A percentile compares a stretch with the other conserved stretches of the same genome.
phyloP scores from a whole-genome alignment of 2,888 invertebrate genomes.

The Cetonia aurata region DNA sequence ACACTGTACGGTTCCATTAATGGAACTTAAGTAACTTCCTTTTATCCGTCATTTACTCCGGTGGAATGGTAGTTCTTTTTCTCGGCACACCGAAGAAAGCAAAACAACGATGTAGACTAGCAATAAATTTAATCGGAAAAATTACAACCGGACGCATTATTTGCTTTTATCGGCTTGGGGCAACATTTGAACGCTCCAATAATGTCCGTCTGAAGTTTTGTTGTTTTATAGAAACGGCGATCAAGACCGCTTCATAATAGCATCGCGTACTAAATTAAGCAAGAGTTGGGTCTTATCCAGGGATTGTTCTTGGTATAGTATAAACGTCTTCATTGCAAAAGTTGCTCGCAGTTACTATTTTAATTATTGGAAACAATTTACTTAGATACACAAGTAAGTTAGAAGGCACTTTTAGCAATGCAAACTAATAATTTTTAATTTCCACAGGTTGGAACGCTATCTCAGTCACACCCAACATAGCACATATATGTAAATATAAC shows the following conservation, averaged over 20 bases:
- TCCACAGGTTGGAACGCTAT: no score
- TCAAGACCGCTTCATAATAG: conserved; percentile 27
- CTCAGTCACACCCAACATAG: no score
- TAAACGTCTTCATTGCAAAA: not conserved
- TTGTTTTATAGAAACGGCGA: conserved; percentile 13
- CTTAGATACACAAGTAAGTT: no score
- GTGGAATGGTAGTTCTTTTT: not conserved
- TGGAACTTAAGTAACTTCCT: not conserved
- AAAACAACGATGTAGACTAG: not conserved
- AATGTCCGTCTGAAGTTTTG: conserved; percentile 25
- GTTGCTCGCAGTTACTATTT: no score
- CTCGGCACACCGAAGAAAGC: not conserved
- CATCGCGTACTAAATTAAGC: conserved; percentile 12
- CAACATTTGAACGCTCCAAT: conserved; percentile 21
- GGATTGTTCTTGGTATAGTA: not conserved
- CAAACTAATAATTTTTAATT: no score
- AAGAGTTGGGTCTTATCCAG: conserved; percentile 32
- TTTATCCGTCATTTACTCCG: not conserved
- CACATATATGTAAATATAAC: no score
- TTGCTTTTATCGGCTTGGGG: conserved; percentile 11
- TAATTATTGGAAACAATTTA: no score
- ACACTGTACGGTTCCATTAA: no score
- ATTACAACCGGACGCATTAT: conserved; percentile 20
- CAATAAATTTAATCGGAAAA: conserved; percentile 13
- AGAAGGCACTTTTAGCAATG: no score